These are phyloP conservation scores for Pholis gunnellus DNA, from an alignment of 2,113 vertebrate species.

Conservation along the genomic window DNA sequence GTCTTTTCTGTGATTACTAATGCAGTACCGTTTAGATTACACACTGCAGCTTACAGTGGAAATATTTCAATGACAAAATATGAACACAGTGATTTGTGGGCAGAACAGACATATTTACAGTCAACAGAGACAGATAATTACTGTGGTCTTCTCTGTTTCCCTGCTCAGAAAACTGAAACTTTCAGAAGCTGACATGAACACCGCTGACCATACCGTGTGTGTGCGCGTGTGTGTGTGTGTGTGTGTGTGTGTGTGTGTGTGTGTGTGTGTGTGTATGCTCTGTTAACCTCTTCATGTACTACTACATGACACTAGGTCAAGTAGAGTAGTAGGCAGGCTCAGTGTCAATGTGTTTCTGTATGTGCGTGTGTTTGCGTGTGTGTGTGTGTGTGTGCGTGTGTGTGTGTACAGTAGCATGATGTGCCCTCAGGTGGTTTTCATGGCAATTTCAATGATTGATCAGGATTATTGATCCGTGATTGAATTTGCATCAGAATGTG, in stretches of 20 bases:
- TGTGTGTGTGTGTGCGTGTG: background rate
- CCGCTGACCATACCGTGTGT: background rate
- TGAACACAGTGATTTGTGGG: background rate
- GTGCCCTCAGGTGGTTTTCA: conserved; percentile 63
- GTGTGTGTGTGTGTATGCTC: background rate
- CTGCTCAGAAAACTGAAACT: conserved; percentile 52
- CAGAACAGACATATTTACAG: background rate
- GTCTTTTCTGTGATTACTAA: background rate
- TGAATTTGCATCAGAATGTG: conserved; percentile 39
- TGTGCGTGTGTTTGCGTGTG: background rate
- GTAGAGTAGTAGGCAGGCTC: conserved; percentile 25
- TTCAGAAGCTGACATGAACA: conserved; percentile 42
- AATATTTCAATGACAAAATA: background rate
- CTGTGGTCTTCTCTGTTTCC: background rate
- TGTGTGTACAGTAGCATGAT: conserved; percentile 7
- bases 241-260: conserved; percentile 1
- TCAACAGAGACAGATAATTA: conserved; percentile 33
- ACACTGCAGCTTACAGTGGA: background rate
- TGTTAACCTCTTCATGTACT: conserved; percentile 32
- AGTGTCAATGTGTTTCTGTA: conserved; percentile 30
- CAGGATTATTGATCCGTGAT: conserved; percentile 72
- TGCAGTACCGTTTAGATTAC: background rate
- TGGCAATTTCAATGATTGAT: conserved; percentile 65
- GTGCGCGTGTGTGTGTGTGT: background rate
- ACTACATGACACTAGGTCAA: conserved; percentile 52